Evolutionary conservation across 2,113 vertebrate species (phyloP), one percentile per base, ranked within the genome.

Genomic region (Chelonoidis abingdonii): DNA sequence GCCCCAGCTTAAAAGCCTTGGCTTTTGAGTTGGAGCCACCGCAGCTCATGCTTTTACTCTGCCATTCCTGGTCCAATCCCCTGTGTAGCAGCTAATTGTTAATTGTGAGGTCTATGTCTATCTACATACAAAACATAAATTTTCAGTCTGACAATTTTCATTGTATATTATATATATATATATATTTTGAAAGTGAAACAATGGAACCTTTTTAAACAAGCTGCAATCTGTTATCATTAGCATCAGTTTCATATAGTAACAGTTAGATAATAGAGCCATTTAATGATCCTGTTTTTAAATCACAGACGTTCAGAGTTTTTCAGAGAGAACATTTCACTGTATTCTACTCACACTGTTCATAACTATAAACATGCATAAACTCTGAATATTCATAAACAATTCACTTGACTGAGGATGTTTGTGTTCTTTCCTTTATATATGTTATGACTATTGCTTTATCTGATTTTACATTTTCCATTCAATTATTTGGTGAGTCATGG

Each of bases 401-500:
- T 76, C 7, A 44, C 3, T 86, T 72, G 6, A 76, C 10, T 78
- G 27, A 83, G 13, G 0, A 8, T 49, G 2, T 16, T 76, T 56
- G 1, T 27, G 52, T 54, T 83, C 6, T 31, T 87, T 76, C 75
- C 78, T 80, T 93, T 54, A 41, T 1, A 21, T 27, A 19, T 8
- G 35, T 57, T 92, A 8, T 35, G 1, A 69, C 59, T 87, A 41
- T 65, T 53, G 10, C 1, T 87, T 93, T 79, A 41, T 84, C 69
- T 83, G 50, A 69, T 89, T 87, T 87, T 84, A 1, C 69, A 47
- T 8, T 86, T 92, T 81, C 27, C 22, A 22, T 90, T 86, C 52
- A 54, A 10, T 62, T 86, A 49, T 22, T 44, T 65, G 19, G 5
- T 78, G 14, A 85, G 38, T 50, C 88, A 5, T 85, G 24, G 1